Evolutionary conservation across 2,888 invertebrate genomes (phyloP), one percentile per base, ranked within the genome.

Genomic region (Crioceris asparagi): DNA sequence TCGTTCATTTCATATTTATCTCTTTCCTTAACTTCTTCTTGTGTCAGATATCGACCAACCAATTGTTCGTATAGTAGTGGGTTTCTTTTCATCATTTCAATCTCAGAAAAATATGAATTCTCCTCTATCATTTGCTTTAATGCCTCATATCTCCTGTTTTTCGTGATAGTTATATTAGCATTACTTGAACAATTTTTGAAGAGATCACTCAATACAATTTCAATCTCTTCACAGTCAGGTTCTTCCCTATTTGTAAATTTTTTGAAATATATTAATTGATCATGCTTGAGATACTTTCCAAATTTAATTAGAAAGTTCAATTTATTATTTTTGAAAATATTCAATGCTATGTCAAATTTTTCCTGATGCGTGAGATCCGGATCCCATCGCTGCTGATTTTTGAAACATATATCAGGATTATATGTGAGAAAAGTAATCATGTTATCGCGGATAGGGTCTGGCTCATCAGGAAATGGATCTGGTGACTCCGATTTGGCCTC

Each of bases 41-140:
- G 77, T 2, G 82, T 79, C 46, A 93, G 62, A 61, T 83, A 91
- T 54, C 82, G 83, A 0, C 92, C 94, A 29, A 96, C 72, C 48
- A 96, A 67, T 54, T 92, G 84, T 46, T 94, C 87, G 65, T 88
- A 96, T 0, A 94, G 64, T 35, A 86, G 68, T 1, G 94, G 96
- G 61, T 91, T 87, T 41, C 96, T 68, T 48, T 77, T 79, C 77
- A 90, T 87, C 94, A 96, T 96, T 69, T 90, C 85, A 41, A 76
- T 77, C 60, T 94, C 92, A 58, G 83, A 83, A 55, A 96, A 96
- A 63, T 93, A 94, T 17, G 72, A 69, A 48, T 75, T 71, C 45
- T 78, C 74, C 34, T 71, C 66, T 25, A 83, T 68, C 46, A 93
- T 62, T 52, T 77, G 71, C 52, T 83, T 75, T 56, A 93, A 65